A percentile compares a stretch with the other conserved stretches of the same genome.
Evolutionary conservation across 2,797 vertebrate genomes (phyloP).

Genomic region (Falco rusticolus): DNA sequence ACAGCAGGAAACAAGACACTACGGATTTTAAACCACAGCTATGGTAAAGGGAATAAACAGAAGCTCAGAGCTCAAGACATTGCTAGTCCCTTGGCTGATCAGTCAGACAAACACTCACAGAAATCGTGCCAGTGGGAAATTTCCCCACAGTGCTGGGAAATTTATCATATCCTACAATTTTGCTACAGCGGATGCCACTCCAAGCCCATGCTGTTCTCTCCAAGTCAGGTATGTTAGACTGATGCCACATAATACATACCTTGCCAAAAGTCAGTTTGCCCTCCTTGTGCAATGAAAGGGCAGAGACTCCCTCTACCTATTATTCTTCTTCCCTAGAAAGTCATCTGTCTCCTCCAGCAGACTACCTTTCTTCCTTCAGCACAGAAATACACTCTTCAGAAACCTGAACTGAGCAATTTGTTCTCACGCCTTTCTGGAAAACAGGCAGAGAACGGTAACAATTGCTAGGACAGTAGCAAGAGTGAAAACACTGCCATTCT

Average conservation of each 20-base stretch:
- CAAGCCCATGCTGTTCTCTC: not conserved
- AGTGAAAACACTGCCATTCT: not conserved
- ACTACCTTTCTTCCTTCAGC: not conserved
- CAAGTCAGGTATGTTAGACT: not conserved
- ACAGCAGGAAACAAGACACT: not conserved
- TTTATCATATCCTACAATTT: not conserved
- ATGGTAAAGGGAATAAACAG: not conserved
- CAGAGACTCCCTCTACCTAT: not conserved
- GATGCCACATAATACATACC: not conserved
- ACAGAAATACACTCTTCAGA: accelerated
- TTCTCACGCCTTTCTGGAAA: not conserved
- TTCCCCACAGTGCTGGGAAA: not conserved
- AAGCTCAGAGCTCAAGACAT: not conserved
- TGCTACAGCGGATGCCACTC: not conserved
- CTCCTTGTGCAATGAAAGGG: not conserved
- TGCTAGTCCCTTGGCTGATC: not conserved
- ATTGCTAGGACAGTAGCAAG: not conserved
- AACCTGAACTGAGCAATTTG: not conserved
- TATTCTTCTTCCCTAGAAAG: not conserved
- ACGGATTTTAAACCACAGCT: not conserved
- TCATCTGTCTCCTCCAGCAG: not conserved
- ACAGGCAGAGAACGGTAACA: not conserved
- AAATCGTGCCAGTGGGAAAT: not conserved
- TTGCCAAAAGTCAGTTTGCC: not conserved
- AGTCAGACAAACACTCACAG: not conserved